Base-by-base conservation (phyloP, 2,888 invertebrate genomes). In the Tinea trinotella region DNA sequence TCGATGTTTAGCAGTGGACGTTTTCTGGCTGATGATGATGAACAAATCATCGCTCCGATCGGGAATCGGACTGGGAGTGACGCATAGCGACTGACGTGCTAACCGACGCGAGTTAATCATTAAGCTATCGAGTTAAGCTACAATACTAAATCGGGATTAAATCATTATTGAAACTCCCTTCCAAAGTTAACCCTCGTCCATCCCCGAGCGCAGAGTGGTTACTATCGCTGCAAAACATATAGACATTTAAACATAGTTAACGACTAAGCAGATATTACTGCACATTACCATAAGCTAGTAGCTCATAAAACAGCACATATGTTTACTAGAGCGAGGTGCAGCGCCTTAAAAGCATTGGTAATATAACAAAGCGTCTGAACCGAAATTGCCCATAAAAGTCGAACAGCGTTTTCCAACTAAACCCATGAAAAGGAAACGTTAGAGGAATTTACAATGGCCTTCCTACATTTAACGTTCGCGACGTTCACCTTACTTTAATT, bases 281-380 rank as follows among this genome's bases (percentile, higher is more conserved):
- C 46, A 18, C 46, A 22, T 50, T 50, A 13, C 78, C 78, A 80
- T 83, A 80, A 79, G 76, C 75, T 76, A 77, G 75, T 73, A 66
- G 67, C 65, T 71, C 80, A 68, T 83, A 83, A 84, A 82, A 68
- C 68, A 67, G 74, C 82, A 77, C 81, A 83, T 80, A 80, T 83
- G 84, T 83, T 81, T 83, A 79, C 81, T 76, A 68, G 73, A 67
- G 75, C 74, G 71, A 76, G 81, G 83, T 76, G 80, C 78, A 81
- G 80, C 75, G 76, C 82, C 84, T 84, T 87, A 86, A 86, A 86
- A 87, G 86, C 85, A 85, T 85, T 84, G 87, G 84, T 81, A 84
- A 77, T 86, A 85, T 86, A 86, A 85, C 87, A 87, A 86, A 87
- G 82, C 85, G 86, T 73, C 84, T 74, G 86, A 81, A 87, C 86